Evolutionary conservation across 2,797 vertebrate genomes (phyloP).

Genomic region (Fundulus diaphanus): DNA sequence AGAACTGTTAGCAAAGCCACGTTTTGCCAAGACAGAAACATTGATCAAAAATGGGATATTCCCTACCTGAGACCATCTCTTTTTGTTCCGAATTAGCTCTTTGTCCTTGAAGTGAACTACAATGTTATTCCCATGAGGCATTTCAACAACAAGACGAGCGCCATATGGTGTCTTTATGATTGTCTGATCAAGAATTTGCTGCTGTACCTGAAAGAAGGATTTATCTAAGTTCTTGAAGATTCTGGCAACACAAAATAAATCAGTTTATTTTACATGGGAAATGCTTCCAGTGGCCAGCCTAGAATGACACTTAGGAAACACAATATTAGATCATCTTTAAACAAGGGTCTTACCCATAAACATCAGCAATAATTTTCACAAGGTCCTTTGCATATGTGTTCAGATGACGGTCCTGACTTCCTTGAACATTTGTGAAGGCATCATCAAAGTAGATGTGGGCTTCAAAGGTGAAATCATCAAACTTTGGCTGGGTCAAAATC

Average conservation of each 20-base stretch:
- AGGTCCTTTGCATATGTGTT: slow-evolving; percentile 68
- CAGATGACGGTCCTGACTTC: slow-evolving; percentile 38
- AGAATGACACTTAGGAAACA: not conserved
- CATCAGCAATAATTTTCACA: slow-evolving; percentile 61
- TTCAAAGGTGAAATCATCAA: slow-evolving; percentile 65
- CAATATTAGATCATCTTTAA: not conserved
- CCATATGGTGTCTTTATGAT: slow-evolving; percentile 76
- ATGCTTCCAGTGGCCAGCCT: not conserved
- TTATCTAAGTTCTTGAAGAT: slow-evolving; percentile 60
- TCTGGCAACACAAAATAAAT: slow-evolving; percentile 39
- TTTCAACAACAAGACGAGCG: slow-evolving; percentile 71
- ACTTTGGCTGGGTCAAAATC: not conserved
- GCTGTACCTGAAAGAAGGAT: slow-evolving; percentile 45
- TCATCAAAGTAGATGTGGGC: slow-evolving; percentile 79
- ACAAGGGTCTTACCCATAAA: slow-evolving; percentile 59
- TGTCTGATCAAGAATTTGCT: slow-evolving; percentile 44
- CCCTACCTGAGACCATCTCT: slow-evolving; percentile 82
- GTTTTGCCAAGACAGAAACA: not conserved
- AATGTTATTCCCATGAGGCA: slow-evolving; percentile 75
- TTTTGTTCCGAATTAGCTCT: slow-evolving; percentile 77
- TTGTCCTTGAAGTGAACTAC: slow-evolving; percentile 80
- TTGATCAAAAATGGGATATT: not conserved
- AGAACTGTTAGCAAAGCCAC: not conserved
- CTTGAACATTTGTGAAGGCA: slow-evolving; percentile 51
- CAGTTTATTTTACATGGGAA: not conserved